A percentile compares a stretch with the other conserved stretches of the same genome.
Conservation (phyloP, 2,888 invertebrate species). For the Noctua pronuba region DNA sequence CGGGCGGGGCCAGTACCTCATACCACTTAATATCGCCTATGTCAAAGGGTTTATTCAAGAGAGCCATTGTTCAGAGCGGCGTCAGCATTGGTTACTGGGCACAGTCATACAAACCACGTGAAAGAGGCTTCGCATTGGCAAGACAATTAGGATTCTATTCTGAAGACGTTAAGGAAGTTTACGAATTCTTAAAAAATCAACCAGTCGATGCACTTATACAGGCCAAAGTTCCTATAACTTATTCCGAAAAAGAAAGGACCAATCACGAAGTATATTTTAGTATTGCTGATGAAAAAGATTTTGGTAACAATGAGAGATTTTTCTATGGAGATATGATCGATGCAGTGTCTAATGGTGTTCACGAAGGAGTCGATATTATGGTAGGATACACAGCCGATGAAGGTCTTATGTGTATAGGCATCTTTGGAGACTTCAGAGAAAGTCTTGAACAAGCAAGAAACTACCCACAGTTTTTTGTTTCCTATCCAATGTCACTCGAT, state of each 20-base stretch:
- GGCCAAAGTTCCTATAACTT: slow-evolving; percentile 57
- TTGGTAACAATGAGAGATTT: slow-evolving; percentile 72
- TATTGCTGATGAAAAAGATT: slow-evolving; percentile 72
- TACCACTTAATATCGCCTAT: slow-evolving; percentile 72
- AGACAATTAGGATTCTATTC: slow-evolving; percentile 67
- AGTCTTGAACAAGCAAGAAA: slow-evolving; percentile 36
- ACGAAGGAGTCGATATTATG: slow-evolving; percentile 91
- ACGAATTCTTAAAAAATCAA: slow-evolving; percentile 69
- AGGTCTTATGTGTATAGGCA: slow-evolving; percentile 80
- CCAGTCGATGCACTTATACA: slow-evolving; percentile 64
- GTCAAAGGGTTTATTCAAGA: slow-evolving; percentile 74
- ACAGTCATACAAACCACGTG: slow-evolving; percentile 83
- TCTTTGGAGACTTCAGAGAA: slow-evolving; percentile 27
- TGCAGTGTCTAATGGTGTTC: slow-evolving; percentile 84
- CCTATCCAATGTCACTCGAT: slow-evolving; percentile 54
- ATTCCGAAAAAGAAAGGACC: slow-evolving; percentile 56
- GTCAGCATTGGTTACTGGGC: slow-evolving; percentile 91
- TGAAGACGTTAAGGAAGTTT: slow-evolving; percentile 67
- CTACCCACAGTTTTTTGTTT: slow-evolving; percentile 61
- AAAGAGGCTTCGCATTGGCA: slow-evolving; percentile 76
- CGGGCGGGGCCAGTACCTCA: slow-evolving; percentile 72
- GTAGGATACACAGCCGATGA: slow-evolving; percentile 93
- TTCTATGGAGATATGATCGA: slow-evolving; percentile 75
- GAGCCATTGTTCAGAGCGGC: slow-evolving; percentile 92
- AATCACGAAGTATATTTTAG: slow-evolving; percentile 58